These are phyloP conservation scores for Indri indri DNA, from an alignment of 2,113 vertebrate species.

Conservation along the genomic window DNA sequence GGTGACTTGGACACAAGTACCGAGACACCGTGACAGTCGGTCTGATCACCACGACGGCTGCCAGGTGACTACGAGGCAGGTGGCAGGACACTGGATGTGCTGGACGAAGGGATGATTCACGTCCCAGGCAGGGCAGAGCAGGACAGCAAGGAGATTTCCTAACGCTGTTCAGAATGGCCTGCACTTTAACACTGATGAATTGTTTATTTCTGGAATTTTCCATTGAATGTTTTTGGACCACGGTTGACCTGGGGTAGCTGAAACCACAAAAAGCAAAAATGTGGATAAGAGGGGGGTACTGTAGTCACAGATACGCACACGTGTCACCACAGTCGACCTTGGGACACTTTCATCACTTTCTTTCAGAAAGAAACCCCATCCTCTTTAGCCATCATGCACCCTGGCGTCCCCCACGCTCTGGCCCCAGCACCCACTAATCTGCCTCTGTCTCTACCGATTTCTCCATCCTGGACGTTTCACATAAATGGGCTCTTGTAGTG, in stretches of 20 bases:
- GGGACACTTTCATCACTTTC: background rate
- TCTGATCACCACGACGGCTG: background rate
- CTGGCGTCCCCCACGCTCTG: background rate
- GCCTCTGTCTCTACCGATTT: background rate
- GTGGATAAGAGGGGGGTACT: fast-evolving
- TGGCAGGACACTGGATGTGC: background rate
- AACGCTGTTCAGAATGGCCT: too few species aligned
- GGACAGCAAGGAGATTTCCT: background rate
- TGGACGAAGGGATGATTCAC: background rate
- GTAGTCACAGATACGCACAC: background rate
- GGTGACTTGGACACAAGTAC: background rate
- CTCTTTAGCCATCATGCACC: background rate
- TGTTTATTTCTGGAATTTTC: background rate
- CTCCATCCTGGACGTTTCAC: background rate
- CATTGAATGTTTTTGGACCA: background rate
- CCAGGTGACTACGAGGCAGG: background rate
- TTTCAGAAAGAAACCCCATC: background rate
- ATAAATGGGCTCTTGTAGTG: too few species aligned
- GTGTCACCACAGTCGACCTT: background rate
- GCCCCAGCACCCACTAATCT: too few species aligned
- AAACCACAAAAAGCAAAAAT: background rate
- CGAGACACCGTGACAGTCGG: background rate
- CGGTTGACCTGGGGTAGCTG: background rate
- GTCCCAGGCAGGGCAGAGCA: background rate
- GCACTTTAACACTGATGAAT: background rate